Base-by-base conservation (phyloP, 2,888 invertebrate species). In the Lasioglossum morio region DNA sequence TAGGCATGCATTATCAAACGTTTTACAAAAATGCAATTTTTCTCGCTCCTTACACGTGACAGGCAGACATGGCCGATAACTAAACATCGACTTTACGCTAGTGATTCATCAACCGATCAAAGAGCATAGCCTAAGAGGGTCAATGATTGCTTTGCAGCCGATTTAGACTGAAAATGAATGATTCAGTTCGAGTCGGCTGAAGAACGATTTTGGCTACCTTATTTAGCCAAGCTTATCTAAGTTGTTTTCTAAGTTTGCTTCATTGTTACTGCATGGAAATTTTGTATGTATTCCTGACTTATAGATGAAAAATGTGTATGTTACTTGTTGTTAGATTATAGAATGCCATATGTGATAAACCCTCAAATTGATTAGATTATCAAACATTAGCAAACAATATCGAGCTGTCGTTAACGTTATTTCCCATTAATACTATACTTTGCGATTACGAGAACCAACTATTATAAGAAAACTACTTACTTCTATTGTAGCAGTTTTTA, bases 1-100 rank as follows among this genome's bases (percentile, higher is more conserved):
- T 90, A 92, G 91, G 89, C 92, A 89, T 92, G 93, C 77, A 78
- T 48, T n/a, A 84, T 76, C n/a, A 48, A 37, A 77, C 69, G 46
- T 72, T 74, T 74, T 8, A 34, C 16, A 14, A 63, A 73, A 63
- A 73, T 70, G 72, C 69, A 84, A 60, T 16, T 77, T 27, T 57
- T 40, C 72, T 69, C 46, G 30, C 43, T 57, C 43, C 30, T 72
- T 53, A 27, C 48, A 69, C 34, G 37, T 83, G 84, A 83, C 78
- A 84, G 84, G 84, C 84, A 84, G 27, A 74, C 78, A 73, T 78
- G 84, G 60, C n/a, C 57, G 53, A 74, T 77, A 37, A 69, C 34
- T 48, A 30, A 43, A 72, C 37, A 34, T 8, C n/a, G 23, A 74
- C 40, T 70, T 70, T 63, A 46, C 27, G 23, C 72, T 72, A 74